Evolutionary conservation across 2,888 invertebrate genomes (phyloP), one percentile per base, ranked within the genome.

Genomic region (Leucophora obtusa): DNA sequence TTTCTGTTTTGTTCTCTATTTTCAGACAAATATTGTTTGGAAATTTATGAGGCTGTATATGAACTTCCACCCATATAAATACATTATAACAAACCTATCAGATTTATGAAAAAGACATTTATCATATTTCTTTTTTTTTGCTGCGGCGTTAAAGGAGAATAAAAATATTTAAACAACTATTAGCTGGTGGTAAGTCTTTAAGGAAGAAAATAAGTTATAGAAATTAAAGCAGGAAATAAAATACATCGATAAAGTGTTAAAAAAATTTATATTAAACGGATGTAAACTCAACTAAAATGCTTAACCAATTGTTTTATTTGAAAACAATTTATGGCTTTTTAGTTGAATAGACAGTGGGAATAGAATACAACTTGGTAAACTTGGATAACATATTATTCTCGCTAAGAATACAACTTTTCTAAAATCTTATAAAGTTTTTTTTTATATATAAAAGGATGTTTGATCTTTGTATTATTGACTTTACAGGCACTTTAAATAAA

Each of bases 41-140:
- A 24, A 75, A 63, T 50, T 28, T 69, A 69, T 51, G 54, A 58
- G 69, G 38, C 62, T 62, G 69, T 58, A n/a, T 63, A 76, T 58
- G 43, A 70, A 70, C 69, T 63, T 69, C 53, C 43, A 63, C 15
- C 6, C 21, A 17, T 28, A 62, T 56, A 60, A 35, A 17, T 47
- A 47, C n/a, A n/a, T 1, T 18, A 17, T 18, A 0, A 15, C 17
- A 58, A 33, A 38, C 43, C 21, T 47, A 14, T 50, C 11, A 18
- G 38, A 69, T 50, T 53, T 21, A 56, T 56, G 15, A 33, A 21
- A 47, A 8, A 7, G 15, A 53, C 47, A 65, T 70, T 76, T 70
- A 76, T 70, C 69, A 75, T 43, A 33, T 68, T 75, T 38, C 4
- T 21, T 21, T 21, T 21, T 28, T 28, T 59, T 60, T 54, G 69